phyloP scores from a whole-genome alignment of 35 echinoderm and acorn worm species.

The Nesometra sesokonis region DNA sequence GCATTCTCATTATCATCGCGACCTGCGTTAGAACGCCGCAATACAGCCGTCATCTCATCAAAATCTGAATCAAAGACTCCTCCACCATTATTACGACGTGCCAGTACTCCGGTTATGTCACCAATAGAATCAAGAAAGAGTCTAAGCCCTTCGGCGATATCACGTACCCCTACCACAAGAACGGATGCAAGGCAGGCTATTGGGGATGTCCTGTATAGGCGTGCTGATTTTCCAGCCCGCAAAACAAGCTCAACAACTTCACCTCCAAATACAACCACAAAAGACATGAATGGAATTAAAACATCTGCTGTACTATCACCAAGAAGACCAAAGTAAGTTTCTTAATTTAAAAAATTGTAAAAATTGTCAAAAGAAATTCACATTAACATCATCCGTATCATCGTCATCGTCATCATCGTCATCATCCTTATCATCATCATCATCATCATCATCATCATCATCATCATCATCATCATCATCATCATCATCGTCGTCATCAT shows the following conservation, averaged over 20 bases:
- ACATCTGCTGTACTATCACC: not conserved
- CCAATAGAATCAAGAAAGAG: not conserved
- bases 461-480: no score
- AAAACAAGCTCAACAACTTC: not conserved
- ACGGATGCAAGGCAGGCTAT: constrained; percentile 75
- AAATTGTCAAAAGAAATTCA: no score
- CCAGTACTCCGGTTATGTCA: not conserved
- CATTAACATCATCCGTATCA: no score
- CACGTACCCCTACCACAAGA: constrained; percentile 31
- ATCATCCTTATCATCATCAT: no score
- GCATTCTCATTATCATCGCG: not conserved
- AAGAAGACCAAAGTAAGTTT: not conserved
- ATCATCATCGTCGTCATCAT: no score
- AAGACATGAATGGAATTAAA: not conserved
- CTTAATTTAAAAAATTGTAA: no score
- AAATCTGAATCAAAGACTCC: not conserved
- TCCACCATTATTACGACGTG: not conserved
- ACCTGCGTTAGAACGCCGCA: not conserved
- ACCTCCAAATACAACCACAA: not conserved
- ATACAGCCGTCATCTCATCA: not conserved
- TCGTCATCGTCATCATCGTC: no score
- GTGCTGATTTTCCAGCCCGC: constrained; percentile 26
- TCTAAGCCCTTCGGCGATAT: not conserved
- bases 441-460: no score
- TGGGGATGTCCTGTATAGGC: constrained; percentile 49